These are phyloP conservation scores for Trachops cirrhosus DNA, from an alignment of 2,797 vertebrate genomes.

Conservation along the genomic window DNA sequence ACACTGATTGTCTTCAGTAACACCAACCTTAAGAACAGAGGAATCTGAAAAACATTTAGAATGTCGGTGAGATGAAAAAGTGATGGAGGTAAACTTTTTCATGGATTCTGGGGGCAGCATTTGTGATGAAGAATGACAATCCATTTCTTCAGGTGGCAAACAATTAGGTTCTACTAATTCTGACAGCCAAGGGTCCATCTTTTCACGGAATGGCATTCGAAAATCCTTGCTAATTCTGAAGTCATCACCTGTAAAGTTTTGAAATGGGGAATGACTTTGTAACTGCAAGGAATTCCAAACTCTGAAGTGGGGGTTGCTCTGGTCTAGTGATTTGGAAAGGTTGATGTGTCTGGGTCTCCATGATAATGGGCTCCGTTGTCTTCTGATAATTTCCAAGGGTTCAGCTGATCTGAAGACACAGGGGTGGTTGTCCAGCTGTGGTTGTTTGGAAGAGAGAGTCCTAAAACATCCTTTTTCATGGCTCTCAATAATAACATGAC, in stretches of 20 bases:
- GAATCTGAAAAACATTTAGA: slow-evolving; percentile 73
- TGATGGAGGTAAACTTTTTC: slow-evolving; percentile 81
- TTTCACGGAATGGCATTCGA: background rate
- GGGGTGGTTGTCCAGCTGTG: slow-evolving; percentile 3
- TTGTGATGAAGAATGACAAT: slow-evolving; percentile 71
- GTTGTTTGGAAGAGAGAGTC: background rate
- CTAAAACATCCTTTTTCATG: slow-evolving; percentile 13
- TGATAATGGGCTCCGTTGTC: background rate
- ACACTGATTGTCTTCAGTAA: slow-evolving; percentile 59
- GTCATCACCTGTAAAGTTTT: background rate
- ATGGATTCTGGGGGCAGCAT: slow-evolving; percentile 56
- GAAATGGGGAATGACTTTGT: slow-evolving; percentile 51
- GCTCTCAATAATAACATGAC: slow-evolving; percentile 33
- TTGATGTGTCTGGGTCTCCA: slow-evolving; percentile 34
- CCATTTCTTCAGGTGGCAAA: background rate
- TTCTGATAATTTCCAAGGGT: slow-evolving; percentile 30
- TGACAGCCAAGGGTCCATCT: slow-evolving; percentile 63
- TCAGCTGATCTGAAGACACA: background rate
- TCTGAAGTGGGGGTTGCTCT: background rate
- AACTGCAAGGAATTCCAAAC: slow-evolving; percentile 34
- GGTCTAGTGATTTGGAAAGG: slow-evolving; percentile 5
- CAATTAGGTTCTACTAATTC: slow-evolving; percentile 71
- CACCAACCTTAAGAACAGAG: slow-evolving; percentile 73
- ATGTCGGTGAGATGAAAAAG: slow-evolving; percentile 81
- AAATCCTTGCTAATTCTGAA: slow-evolving; percentile 32